Percentiles rank a stretch among this genome's conserved stretches.
Conservation (phyloP, 1,140 invertebrate species). For the Phenacoccus solenopsis region DNA sequence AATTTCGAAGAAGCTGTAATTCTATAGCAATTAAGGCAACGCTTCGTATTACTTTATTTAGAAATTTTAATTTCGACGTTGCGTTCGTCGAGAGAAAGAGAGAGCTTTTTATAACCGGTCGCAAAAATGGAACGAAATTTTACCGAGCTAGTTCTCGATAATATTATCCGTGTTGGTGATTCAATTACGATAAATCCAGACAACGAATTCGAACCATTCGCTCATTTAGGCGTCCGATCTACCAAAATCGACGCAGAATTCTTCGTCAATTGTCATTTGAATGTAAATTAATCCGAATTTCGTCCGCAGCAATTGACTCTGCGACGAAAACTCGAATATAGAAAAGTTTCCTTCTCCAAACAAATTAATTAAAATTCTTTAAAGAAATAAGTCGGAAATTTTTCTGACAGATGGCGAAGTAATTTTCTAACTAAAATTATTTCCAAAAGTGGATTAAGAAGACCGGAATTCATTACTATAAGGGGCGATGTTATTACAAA, state of each 20-base stretch:
- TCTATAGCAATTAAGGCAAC: background rate
- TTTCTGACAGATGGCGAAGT: background rate
- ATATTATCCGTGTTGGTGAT: too few relatives aligned
- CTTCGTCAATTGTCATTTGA: background rate
- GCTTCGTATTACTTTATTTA: background rate
- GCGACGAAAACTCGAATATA: background rate
- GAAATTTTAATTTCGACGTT: background rate
- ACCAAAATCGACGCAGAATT: too few relatives aligned
- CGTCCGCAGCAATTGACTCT: background rate
- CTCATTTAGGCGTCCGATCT: too few relatives aligned
- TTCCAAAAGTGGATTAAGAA: background rate
- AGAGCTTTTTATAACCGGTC: too few relatives aligned
- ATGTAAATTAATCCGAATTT: background rate
- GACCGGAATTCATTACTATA: background rate
- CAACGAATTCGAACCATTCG: too few relatives aligned
- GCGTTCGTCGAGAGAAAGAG: too few relatives aligned
- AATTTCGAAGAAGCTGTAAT: background rate
- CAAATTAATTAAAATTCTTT: constrained; percentile 4
- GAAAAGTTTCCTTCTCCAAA: background rate
- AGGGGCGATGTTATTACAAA: background rate
- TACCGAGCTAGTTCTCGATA: too few relatives aligned
- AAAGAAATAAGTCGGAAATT: background rate
- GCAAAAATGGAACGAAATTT: too few relatives aligned
- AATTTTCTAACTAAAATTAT: background rate
- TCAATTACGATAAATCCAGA: too few relatives aligned